Evolutionary conservation across 2,888 invertebrate species (phyloP), one percentile per base, ranked within the genome.

Genomic region (Ptilodon capucinus): DNA sequence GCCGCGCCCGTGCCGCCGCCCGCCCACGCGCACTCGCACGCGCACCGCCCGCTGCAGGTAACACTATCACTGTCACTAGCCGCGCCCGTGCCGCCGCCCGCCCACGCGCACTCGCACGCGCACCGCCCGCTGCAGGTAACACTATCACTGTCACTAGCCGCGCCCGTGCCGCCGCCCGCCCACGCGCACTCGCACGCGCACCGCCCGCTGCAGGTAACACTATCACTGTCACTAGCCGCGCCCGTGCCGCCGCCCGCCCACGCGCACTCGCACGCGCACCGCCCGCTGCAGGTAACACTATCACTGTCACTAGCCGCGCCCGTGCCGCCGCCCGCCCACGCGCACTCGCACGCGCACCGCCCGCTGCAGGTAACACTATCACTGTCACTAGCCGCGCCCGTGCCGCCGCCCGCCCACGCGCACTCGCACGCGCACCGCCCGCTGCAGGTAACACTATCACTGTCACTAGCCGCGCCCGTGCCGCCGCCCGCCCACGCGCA

Each of bases 21-120:
- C 30, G 57, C 73, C 48, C 71, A 62, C 70, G 32, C 63, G 45
- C 62, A 32, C 42, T 28, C 73, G 14, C 66, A 23, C 38, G 41
- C 51, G 88, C 86, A 60, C 92, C 92, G 45, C 83, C 92, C 54
- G 87, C 92, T 39, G n/a, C n/a, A n/a, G n/a, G n/a, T n/a, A n/a
- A n/a, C n/a, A n/a, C n/a, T n/a, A n/a, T 88, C 93, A 45, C 90
- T 93, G 40, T 93, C 93, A 60, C 92, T 91, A 57, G 80, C 88
- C 30, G 57, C 71, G 42, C 59, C 64, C 38, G 14, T 76, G 48
- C 88, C 73, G 51, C 68, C 68, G 38, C 58, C 75, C 30, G 57
- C 73, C 48, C 71, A 62, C 70, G 32, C 63, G 45, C 62, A 32
- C 42, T 28, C 73, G 14, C 66, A 23, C 38, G 41, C 51, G 88